Evolutionary conservation across 1,140 invertebrate species (phyloP), one percentile per base, ranked within the genome.

Genomic region (Dendroctonus ponderosae): DNA sequence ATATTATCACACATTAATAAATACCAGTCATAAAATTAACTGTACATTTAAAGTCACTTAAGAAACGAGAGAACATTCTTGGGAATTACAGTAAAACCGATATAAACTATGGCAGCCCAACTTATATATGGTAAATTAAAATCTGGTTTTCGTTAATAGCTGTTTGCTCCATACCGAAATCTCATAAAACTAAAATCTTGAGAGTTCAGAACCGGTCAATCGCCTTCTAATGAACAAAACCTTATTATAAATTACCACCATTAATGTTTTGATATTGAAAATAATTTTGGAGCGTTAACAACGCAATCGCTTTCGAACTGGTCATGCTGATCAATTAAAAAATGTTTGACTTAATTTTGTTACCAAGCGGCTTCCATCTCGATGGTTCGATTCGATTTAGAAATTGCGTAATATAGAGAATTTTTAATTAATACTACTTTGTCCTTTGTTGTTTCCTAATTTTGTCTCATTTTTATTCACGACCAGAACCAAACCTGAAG

Each of bases 71-170:
- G 43, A 40, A 43, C 54, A 57, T 57, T 57, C 54, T 42, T 57
- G 42, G 44, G 44, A 59, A 59, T 59, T 59, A 59, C 46, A 59
- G 38, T 48, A 48, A 59, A 62, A 61, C 43, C 48, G 58, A 61
- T 61, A 49, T 61, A 49, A 58, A 62, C 60, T 39, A 38, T 15
- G 48, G 60, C 60, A 51, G 46, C 46, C 15, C 48, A 48, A 62
- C 54, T 7, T 44, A n/a, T 53, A 39, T 51, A 62, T 26, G 14
- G 40, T 62, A 62, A 52, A 52, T 53, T 53, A 66, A 66, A 66
- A 66, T 66, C 63, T 66, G 63, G 63, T 66, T 66, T 64, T 66
- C 37, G 54, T 64, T 64, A 64, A 64, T 64, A 64, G 62, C 62
- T 44, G 43, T 52, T 40, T 48, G 41, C 62, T 64, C 62, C 52